Evolutionary conservation across 1,140 invertebrate species (phyloP).

Genomic region (Nephila pilipes): DNA sequence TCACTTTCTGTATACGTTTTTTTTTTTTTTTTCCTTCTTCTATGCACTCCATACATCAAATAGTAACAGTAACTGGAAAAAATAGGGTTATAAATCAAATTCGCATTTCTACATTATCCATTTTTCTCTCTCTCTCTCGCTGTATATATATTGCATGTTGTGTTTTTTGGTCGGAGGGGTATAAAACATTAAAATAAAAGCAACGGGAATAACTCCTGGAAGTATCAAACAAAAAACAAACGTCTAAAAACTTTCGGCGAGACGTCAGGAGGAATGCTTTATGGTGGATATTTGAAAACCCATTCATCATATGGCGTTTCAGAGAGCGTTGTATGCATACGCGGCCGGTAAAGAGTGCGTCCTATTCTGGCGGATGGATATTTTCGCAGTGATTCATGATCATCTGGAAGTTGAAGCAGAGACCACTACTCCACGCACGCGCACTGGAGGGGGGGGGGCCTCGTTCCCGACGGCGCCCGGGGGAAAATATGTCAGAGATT

Average conservation of each 20-base stretch:
- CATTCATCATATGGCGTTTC: constrained; percentile 73
- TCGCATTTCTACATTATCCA: constrained; percentile 73
- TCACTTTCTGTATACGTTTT: not conserved
- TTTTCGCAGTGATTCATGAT: constrained; percentile 73
- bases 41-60: constrained; percentile 50
- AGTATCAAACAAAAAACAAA: constrained; percentile 52
- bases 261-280: constrained; percentile 68
- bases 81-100: constrained; percentile 74
- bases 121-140: constrained; percentile 28
- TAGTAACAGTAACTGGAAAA: constrained; percentile 56
- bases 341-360: constrained; percentile 70
- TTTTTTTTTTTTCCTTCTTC: not conserved
- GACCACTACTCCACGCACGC: constrained; percentile 63
- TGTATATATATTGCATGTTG: constrained; percentile 41
- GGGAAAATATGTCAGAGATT: constrained; percentile 56
- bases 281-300: constrained; percentile 75
- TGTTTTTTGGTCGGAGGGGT: constrained; percentile 26
- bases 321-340: constrained; percentile 73
- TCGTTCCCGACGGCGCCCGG: too few species aligned
- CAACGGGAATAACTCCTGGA: constrained; percentile 1
- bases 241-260: constrained; percentile 72
- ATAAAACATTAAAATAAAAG: constrained; percentile 74
- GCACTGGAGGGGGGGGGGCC: not conserved
- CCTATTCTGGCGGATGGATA: constrained; percentile 70
- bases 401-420: constrained; percentile 49